phyloP scores from a whole-genome alignment of 2,113 vertebrate species.

The Lophotis ruficrista region DNA sequence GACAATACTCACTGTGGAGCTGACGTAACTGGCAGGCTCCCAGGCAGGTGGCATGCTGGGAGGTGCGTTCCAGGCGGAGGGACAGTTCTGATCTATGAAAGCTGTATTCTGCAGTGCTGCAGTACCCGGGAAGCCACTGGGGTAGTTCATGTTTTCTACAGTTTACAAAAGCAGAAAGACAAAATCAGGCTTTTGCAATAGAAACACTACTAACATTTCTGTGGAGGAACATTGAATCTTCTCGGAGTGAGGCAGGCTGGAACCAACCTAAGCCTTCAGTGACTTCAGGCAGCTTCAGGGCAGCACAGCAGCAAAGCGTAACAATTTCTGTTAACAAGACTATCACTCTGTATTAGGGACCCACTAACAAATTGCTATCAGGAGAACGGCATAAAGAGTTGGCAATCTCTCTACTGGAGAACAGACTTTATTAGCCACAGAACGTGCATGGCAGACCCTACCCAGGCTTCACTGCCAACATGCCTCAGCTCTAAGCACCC shows the following conservation, averaged over 20 bases:
- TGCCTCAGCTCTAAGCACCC: background rate
- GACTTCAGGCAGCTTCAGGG: background rate
- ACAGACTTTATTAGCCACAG: conserved; percentile 1
- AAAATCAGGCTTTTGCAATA: background rate
- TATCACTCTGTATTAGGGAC: background rate
- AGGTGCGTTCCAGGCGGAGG: conserved; percentile 73
- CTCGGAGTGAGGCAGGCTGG: background rate
- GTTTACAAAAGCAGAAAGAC: background rate
- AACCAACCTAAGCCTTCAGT: background rate
- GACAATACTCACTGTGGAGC: conserved; percentile 73
- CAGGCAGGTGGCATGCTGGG: conserved; percentile 72
- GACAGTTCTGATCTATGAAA: conserved; percentile 74
- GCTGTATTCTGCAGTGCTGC: conserved; percentile 72
- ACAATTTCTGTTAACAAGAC: background rate
- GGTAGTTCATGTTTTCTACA: conserved; percentile 80
- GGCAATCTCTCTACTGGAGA: background rate
- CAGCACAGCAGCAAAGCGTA: background rate
- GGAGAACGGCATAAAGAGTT: background rate
- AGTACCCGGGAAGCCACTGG: conserved; percentile 75
- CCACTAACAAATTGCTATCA: conserved; percentile 13
- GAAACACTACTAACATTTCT: background rate
- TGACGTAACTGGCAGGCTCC: conserved; percentile 73
- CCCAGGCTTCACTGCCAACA: background rate
- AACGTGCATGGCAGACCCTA: background rate
- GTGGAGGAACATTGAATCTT: background rate